Base-by-base conservation (phyloP, 2,113 vertebrate species). In the Aphyosemion australe region DNA sequence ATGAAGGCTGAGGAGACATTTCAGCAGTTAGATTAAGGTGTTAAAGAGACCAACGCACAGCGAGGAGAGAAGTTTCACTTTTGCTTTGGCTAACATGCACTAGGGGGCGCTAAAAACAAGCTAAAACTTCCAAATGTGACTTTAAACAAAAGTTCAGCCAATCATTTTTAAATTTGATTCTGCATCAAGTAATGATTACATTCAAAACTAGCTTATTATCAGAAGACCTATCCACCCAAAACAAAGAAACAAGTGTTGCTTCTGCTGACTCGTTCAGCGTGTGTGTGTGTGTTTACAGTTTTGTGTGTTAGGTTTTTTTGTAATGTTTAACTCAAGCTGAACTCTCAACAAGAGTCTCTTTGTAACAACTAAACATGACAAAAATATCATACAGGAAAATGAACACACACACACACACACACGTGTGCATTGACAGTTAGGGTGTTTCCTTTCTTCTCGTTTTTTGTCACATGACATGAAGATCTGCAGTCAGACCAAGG, bases 351-450 rank as follows among this genome's bases (percentile, higher is more conserved):
- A 37, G 6, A 7, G 48, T 58, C 45, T 77, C 72, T 79, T 86
- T 86, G 74, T 77, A 64, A 7, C 63, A 54, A 50, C 18, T 61
- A 37, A 21, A 57, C 61, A 65, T 59, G 12, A 45, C 2, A 55
- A 56, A 65, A 51, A 84, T 81, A 83, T 74, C 69, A 65, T 63
- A 72, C 75, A 74, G 82, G 76, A 85, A 84, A 51, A 65, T 74
- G 76, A 82, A 87, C 64, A 49, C 45, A 43, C 32, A 56, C 34
- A 66, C 18, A 62, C 61, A 45, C 21, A 47, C 48, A 50, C 62
- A 72, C 60, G n/a, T 21, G 47, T 59, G 15, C 19, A 21, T 41
- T 18, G 34, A 74, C 21, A 16, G 14, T 20, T 6, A 19, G 39
- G 41, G 19, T 52, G 51, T 53, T 64, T 65, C 58, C 63, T 15